phyloP scores from a whole-genome alignment of 2,113 vertebrate genomes.

The Boleophthalmus pectinirostris region DNA sequence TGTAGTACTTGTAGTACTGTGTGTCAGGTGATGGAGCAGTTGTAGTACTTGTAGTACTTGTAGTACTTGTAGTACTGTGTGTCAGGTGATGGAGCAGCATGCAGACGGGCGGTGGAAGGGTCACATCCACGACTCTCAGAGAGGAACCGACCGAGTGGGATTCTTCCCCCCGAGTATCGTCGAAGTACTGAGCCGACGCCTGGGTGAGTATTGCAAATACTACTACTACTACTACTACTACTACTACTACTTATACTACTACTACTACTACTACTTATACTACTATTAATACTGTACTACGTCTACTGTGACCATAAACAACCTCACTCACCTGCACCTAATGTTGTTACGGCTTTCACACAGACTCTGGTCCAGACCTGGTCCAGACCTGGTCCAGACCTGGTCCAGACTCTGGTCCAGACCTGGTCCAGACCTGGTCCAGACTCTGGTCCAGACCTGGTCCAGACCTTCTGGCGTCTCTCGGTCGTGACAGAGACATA shows the following conservation, averaged over 20 bases:
- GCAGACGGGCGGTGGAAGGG: slow-evolving; percentile 94
- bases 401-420: too few relatives aligned
- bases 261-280: not conserved
- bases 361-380: not conserved
- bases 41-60: not conserved
- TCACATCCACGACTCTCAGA: slow-evolving; percentile 89
- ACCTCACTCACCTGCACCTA: not conserved
- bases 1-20: not conserved
- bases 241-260: not conserved
- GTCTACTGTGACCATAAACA: not conserved
- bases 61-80: not conserved
- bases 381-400: not conserved
- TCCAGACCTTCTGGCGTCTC: too few relatives aligned
- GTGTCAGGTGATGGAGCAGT: not conserved
- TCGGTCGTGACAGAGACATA: too few relatives aligned
- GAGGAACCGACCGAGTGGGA: slow-evolving; percentile 87
- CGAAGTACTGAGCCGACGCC: slow-evolving; percentile 91
- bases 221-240: not conserved
- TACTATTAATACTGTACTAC: not conserved
- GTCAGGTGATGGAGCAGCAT: slow-evolving; percentile 92
- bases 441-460: too few relatives aligned
- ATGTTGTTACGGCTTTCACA: not conserved
- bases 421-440: too few relatives aligned
- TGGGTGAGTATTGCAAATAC: slow-evolving; percentile 66
- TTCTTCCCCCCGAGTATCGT: slow-evolving; percentile 93